Evolutionary conservation across 2,888 invertebrate species (phyloP).

Genomic region (Atherix ibis): DNA sequence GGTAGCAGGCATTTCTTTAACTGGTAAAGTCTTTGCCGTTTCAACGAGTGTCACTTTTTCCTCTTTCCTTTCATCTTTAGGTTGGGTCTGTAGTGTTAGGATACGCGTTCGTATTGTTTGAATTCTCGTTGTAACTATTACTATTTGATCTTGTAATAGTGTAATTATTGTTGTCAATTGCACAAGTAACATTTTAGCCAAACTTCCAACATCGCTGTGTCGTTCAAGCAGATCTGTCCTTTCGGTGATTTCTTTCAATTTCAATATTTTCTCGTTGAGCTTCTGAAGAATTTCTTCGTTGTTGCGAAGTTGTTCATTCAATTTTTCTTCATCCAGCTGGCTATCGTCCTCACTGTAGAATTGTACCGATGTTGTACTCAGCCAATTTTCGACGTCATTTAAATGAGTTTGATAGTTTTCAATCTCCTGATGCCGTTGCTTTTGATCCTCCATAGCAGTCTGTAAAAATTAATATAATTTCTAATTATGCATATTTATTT

Average conservation of each 20-base stretch:
- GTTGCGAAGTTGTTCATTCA: conserved; percentile 37
- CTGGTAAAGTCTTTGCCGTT: neutral
- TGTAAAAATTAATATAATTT: conserved; percentile 17
- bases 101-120: conserved; percentile 23
- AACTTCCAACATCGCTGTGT: conserved; percentile 33
- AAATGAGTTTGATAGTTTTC: conserved; percentile 37
- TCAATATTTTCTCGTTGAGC: too few relatives aligned
- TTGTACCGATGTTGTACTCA: conserved; percentile 19
- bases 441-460: conserved; percentile 38
- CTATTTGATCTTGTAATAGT: conserved; percentile 44
- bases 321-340: conserved; percentile 33
- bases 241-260: conserved; percentile 30
- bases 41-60: conserved; percentile 14
- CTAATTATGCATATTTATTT: too few relatives aligned
- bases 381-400: conserved; percentile 40
- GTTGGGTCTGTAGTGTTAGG: conserved; percentile 19
- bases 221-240: conserved; percentile 21
- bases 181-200: conserved; percentile 35
- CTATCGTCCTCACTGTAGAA: conserved; percentile 20
- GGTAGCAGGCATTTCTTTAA: conserved; percentile 11
- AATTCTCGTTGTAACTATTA: conserved; percentile 43
- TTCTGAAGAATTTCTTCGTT: too few relatives aligned
- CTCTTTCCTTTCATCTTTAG: conserved; percentile 19
- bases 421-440: conserved; percentile 38
- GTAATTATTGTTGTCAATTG: conserved; percentile 41